Evolutionary conservation across 2,888 invertebrate genomes (phyloP), one percentile per base, ranked within the genome.

Genomic region (Cryptops parisi): DNA sequence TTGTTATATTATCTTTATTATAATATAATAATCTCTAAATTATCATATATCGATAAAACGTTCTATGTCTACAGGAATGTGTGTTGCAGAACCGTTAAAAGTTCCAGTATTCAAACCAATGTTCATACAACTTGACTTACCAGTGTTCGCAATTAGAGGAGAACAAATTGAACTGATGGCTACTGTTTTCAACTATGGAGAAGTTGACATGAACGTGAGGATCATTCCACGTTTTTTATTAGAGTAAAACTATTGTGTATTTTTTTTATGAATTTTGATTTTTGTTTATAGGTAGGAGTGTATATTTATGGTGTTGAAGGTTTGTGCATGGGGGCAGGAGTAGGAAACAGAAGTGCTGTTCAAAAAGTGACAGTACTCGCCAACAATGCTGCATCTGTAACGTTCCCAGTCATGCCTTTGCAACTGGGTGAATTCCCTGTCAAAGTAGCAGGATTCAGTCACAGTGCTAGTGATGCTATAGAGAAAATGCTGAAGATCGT

Each of bases 171-270:
- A 21, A 21, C 15, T 50, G 2, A 39, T 23, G 15, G 50, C 39
- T 9, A 50, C 50, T 39, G 22, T 50, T 39, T 50, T 50, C 23
- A 50, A 50, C 40, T 50, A 50, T 19, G 50, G 50, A 19, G 50
- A 50, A 15, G 24, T 40, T 21, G 22, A 38, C 3, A 9, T 50
- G 40, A 6, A 19, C 17, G 50, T 50, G 40, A 40, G 39, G 23
- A 43, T 43, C 17, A 2, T 19, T 23, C 22, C n/a, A n/a, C n/a
- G 6, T 43, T 6, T 43, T 43, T 17, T 17, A 43, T 43, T 15
- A 17, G 12, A 15, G 43, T 9, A 15, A 43, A 43, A 17, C 17
- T 33, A 15, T 33, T 12, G 9, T 33, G 9, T 33, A 12, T 15
- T 43, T 43, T n/a, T n/a, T n/a, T n/a, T n/a, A 22, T 9, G 23